Conservation (phyloP, 2,113 vertebrate genomes). For the Notothenia rossii region DNA sequence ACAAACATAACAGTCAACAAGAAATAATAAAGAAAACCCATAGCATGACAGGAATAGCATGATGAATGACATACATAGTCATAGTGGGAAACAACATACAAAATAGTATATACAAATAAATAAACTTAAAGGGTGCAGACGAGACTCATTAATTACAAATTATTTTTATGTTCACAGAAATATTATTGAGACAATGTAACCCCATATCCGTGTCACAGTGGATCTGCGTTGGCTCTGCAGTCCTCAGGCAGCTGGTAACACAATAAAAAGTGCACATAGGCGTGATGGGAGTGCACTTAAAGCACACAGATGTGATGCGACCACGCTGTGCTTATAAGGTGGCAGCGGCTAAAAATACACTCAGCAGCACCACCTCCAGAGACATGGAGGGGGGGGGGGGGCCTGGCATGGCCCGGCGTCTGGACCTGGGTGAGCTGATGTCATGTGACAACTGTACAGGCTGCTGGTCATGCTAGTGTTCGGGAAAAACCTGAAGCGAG, state of each 20-base stretch:
- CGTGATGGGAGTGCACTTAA: conserved; percentile 47
- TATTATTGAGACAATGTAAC: no score
- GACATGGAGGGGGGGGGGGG: conserved; percentile 44
- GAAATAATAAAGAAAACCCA: no score
- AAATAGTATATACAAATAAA: no score
- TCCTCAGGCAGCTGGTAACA: conserved; percentile 54
- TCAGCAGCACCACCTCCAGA: conserved; percentile 62
- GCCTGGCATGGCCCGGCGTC: conserved; percentile 59
- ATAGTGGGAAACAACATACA: no score
- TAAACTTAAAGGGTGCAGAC: no score
- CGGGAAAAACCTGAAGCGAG: conserved; percentile 66
- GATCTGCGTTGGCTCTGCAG: conserved; percentile 44
- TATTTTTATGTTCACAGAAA: no score
- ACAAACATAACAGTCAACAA: no score
- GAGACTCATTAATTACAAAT: no score
- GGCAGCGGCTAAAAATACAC: conserved; percentile 75
- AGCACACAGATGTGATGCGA: conserved; percentile 70
- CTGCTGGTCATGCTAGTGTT: conserved; percentile 70
- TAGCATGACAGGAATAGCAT: no score
- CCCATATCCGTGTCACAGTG: conserved; percentile 36
- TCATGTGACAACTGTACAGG: conserved; percentile 75
- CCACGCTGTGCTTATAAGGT: conserved; percentile 71
- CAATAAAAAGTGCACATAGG: conserved; percentile 58
- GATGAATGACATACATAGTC: no score
- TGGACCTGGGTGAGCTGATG: conserved; percentile 71